Evolutionary conservation across 2,888 invertebrate genomes (phyloP).

Genomic region (Volucella bombylans): DNA sequence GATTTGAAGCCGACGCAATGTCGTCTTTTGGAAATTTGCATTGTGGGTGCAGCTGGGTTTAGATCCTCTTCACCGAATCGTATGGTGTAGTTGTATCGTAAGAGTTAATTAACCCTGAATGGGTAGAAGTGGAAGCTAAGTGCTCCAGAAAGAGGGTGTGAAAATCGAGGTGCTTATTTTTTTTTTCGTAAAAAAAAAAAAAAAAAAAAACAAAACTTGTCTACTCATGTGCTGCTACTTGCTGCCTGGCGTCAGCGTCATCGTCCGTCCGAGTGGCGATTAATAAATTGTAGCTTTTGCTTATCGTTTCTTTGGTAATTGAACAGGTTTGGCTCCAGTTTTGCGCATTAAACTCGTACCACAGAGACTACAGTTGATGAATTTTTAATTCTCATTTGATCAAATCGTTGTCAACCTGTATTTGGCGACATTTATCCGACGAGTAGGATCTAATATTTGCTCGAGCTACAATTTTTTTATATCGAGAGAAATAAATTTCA

Average conservation of each 20-base stretch:
- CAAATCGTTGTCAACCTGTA: conserved; percentile 21
- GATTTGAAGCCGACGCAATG: conserved; percentile 2
- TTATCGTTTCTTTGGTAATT: conserved; percentile 46
- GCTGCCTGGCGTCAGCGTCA: conserved; percentile 35
- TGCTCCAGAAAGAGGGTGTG: conserved; percentile 51
- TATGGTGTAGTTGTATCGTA: conserved; percentile 1
- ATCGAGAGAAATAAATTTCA: not conserved
- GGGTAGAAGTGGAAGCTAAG: conserved; percentile 7
- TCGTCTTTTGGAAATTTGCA: conserved; percentile 40
- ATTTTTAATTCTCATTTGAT: conserved; percentile 58
- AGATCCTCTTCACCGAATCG: conserved; percentile 43
- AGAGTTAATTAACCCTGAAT: conserved; percentile 43
- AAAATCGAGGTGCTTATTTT: conserved; percentile 29
- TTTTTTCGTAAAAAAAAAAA: not conserved
- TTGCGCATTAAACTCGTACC: conserved; percentile 49
- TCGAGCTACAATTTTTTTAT: not conserved
- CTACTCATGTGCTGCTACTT: not conserved
- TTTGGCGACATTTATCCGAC: conserved; percentile 20
- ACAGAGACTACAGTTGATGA: conserved; percentile 50
- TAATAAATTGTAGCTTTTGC: conserved; percentile 28
- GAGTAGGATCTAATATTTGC: not conserved
- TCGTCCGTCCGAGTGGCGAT: conserved; percentile 17
- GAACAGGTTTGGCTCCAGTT: conserved; percentile 65
- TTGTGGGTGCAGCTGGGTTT: conserved; percentile 67
- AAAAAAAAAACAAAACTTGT: not conserved